A percentile compares a stretch with the other conserved stretches of the same genome.
These are phyloP conservation scores for Alligator sinensis DNA, from an alignment of 2,113 vertebrate species.

Conservation along the genomic window DNA sequence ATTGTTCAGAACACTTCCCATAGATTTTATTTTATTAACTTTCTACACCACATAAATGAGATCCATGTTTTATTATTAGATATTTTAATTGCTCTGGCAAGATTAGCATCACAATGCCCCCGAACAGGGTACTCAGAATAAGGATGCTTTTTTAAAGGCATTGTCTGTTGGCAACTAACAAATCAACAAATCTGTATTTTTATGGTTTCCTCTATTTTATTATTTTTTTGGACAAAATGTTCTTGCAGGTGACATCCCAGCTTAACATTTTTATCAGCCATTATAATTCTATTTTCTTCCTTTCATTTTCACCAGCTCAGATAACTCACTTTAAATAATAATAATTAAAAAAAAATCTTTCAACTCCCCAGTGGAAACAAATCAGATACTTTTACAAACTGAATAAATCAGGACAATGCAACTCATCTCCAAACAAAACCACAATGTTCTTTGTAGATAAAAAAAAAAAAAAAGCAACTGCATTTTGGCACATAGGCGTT, in stretches of 20 bases:
- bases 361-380: slow-evolving; percentile 74
- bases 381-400: slow-evolving; percentile 75
- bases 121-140: not conserved
- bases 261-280: slow-evolving; percentile 52
- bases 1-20: not conserved
- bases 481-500: slow-evolving; percentile 67
- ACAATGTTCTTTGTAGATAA: slow-evolving; percentile 73
- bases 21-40: not conserved
- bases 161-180: not conserved
- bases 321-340: slow-evolving; percentile 51
- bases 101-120: slow-evolving; percentile 4
- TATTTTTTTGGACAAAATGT: slow-evolving; percentile 12
- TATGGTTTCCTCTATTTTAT: slow-evolving; percentile 1
- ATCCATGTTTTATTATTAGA: slow-evolving; percentile 52
- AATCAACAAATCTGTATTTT: not conserved
- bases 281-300: slow-evolving; percentile 52
- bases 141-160: slow-evolving; percentile 29
- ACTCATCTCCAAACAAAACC: slow-evolving; percentile 77
- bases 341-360: slow-evolving; percentile 26
- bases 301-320: not conserved
- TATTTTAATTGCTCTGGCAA: slow-evolving; percentile 33
- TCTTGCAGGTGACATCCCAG: slow-evolving; percentile 48
- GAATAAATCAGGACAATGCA: slow-evolving; percentile 76
- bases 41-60: slow-evolving; percentile 29
- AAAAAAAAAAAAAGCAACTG: slow-evolving; percentile 73